Base-by-base conservation (phyloP, 2,113 vertebrate genomes). In the Equus quagga region DNA sequence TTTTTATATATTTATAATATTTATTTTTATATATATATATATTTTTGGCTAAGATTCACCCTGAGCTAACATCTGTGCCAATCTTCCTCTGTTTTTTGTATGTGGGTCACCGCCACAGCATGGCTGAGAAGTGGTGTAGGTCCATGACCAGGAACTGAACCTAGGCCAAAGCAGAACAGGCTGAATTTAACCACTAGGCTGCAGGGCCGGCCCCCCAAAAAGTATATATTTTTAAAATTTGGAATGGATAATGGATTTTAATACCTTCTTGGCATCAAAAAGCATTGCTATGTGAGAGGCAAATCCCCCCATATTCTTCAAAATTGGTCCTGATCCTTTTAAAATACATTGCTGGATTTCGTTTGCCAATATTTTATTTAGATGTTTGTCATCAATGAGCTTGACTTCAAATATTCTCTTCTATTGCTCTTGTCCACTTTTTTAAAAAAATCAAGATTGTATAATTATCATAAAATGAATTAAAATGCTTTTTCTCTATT, bases 341-440 rank as follows among this genome's bases (percentile, higher is more conserved):
- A 0, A 92, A 89, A 79, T 72, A 67, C 26, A 24, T 44, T 83
- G 67, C n/a, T 81, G 31, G 67, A 88, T 49, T 81, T 65, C 73
- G 17, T 51, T 81, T 82, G 56, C 19, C 89, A 85, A 49, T n/a
- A 86, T 73, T 97, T 93, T 83, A 91, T 60, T 49, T 78, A 92
- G 85, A 85, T 80, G 11, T 86, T 87, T 81, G 36, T 89, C 64
- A 65, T 85, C 33, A 73, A 60, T 36, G 19, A 92, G 49, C 17
- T 80, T 58, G 6, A 41, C 89, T 64, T 92, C 70, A 92, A 65
- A 26, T 92, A 70, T 44, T 82, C 28, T 82, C 28, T 95, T 88
- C 21, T 36, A 62, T 26, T 46, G 8, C 9, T 18, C 60, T 62
- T 84, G 23, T 89, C n/a, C 28, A 94, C 10, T 58, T 85, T 83